These are phyloP conservation scores for Ivindomyrus marchei DNA, from an alignment of 2,113 vertebrate genomes.

Conservation along the genomic window DNA sequence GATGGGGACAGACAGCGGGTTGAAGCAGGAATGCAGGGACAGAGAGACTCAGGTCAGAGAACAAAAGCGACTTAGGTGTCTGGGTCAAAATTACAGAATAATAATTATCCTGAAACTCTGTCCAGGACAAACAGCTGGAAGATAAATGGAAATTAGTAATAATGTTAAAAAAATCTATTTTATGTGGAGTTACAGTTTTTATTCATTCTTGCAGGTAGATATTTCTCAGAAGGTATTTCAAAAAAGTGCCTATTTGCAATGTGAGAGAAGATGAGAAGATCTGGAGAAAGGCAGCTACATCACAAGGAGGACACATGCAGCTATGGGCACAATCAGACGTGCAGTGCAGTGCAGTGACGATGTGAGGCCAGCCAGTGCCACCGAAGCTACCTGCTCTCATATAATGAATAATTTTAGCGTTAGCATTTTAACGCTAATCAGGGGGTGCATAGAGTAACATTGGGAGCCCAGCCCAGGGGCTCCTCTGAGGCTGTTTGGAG, in stretches of 20 bases:
- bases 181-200: neutral
- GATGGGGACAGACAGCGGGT: neutral
- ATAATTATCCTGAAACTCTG: neutral
- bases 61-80: neutral
- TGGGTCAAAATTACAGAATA: neutral
- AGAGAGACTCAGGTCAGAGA: neutral
- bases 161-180: neutral
- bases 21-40: neutral
- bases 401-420: neutral
- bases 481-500: neutral
- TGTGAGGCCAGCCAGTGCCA: neutral
- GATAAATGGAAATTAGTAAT: neutral
- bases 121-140: neutral
- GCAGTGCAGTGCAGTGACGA: neutral
- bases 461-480: neutral
- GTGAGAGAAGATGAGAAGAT: neutral
- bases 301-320: neutral
- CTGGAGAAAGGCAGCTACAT: neutral
- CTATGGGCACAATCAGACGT: neutral
- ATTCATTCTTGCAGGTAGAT: neutral
- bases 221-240: neutral
- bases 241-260: neutral
- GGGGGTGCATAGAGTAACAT: neutral
- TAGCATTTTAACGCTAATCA: neutral
- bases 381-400: neutral